phyloP scores from a whole-genome alignment of 2,888 invertebrate genomes.

The Hypomecis atomaria region DNA sequence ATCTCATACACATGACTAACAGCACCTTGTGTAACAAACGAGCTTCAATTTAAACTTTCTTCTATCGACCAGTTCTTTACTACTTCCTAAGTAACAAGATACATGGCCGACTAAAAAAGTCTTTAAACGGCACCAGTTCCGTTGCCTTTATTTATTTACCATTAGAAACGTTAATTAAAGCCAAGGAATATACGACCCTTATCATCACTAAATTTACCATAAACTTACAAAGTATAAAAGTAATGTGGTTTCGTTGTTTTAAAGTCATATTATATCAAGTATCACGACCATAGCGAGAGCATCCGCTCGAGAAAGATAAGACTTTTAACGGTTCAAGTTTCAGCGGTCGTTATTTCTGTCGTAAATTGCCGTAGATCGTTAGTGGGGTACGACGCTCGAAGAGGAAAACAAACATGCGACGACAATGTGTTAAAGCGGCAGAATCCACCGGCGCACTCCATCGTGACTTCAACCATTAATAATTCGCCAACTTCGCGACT shows the following conservation, averaged over 20 bases:
- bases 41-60: conserved; percentile 45
- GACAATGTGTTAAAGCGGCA: conserved; percentile 65
- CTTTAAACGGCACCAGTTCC: conserved; percentile 5
- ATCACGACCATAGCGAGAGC: conserved; percentile 40
- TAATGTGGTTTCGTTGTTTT: conserved; percentile 47
- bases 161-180: conserved; percentile 8
- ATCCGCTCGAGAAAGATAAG: conserved; percentile 60
- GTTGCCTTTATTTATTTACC: conserved; percentile 8
- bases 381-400: conserved; percentile 53
- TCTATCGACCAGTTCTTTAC: conserved; percentile 30
- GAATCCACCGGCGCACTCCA: conserved; percentile 54
- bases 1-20: conserved; percentile 46
- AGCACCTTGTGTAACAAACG: conserved; percentile 48
- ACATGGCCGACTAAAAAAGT: conserved; percentile 12
- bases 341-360: conserved; percentile 61
- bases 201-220: conserved; percentile 21
- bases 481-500: conserved; percentile 70
- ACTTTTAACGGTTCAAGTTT: conserved; percentile 64
- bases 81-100: conserved; percentile 13
- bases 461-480: conserved; percentile 68
- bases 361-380: conserved; percentile 66
- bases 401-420: conserved; percentile 61
- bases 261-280: conserved; percentile 41
- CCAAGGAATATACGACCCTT: conserved; percentile 15
- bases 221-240: conserved; percentile 36